phyloP scores from a whole-genome alignment of 2,888 invertebrate genomes.

The Athetis lepigone region DNA sequence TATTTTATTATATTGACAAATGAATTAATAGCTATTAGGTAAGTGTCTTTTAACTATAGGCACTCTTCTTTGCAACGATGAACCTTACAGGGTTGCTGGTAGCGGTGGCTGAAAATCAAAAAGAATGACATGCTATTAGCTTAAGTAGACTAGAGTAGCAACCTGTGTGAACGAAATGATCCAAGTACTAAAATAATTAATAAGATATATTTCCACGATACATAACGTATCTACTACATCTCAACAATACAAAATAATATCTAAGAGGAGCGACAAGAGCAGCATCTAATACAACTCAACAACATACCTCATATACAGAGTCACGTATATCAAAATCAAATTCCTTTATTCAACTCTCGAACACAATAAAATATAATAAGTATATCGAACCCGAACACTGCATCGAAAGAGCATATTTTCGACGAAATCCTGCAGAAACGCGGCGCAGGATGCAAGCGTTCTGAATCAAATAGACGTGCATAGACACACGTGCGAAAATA shows the following conservation, averaged over 20 bases:
- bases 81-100: too few species aligned
- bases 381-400: constrained; percentile 28
- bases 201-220: too few species aligned
- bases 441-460: constrained; percentile 34
- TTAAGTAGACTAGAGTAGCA: too few species aligned
- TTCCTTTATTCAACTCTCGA: constrained; percentile 54
- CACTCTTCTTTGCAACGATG: too few species aligned
- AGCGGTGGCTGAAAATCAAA: too few species aligned
- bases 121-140: too few species aligned
- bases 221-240: too few species aligned
- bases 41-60: too few species aligned
- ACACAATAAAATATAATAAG: constrained; percentile 40
- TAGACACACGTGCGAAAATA: constrained; percentile 47
- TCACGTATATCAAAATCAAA: constrained; percentile 57
- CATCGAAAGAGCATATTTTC: constrained; percentile 48
- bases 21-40: too few species aligned
- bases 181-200: too few species aligned
- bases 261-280: neutral
- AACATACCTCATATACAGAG: constrained; percentile 31
- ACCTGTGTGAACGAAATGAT: too few species aligned
- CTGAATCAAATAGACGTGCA: constrained; percentile 49
- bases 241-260: constrained; percentile 3
- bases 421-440: constrained; percentile 26
- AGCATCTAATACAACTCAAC: constrained; percentile 14
- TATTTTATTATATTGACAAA: too few species aligned